phyloP scores from a whole-genome alignment of 2,797 vertebrate genomes.

The Betta splendens region DNA sequence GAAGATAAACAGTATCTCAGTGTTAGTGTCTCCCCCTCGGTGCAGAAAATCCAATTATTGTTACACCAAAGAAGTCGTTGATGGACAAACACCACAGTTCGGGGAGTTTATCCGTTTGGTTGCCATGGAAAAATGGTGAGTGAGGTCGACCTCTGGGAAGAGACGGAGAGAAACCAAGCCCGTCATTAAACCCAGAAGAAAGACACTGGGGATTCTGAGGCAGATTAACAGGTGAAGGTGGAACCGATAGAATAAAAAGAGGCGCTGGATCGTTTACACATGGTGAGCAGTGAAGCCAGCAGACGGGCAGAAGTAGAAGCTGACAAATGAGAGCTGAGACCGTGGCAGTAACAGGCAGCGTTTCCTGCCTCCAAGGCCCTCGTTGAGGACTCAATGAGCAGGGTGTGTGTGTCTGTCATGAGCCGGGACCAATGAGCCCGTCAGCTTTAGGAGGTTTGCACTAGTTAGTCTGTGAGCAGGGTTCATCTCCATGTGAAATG shows the following conservation, averaged over 20 bases:
- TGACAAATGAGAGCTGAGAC: no score
- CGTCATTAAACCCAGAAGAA: background rate
- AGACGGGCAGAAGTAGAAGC: background rate
- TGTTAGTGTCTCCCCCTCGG: background rate
- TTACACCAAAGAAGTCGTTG: background rate
- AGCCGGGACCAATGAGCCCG: conserved; percentile 1
- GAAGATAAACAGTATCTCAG: no score
- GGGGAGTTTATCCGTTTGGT: conserved; percentile 12
- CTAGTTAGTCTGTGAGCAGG: background rate
- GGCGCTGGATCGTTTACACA: conserved; percentile 13
- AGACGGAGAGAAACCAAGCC: background rate
- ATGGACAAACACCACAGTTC: background rate
- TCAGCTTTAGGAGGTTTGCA: conserved; percentile 5
- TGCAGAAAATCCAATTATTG: conserved; percentile 5
- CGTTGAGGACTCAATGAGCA: conserved; percentile 17
- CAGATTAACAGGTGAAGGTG: conserved; percentile 9
- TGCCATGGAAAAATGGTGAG: conserved; percentile 27
- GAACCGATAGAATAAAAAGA: conserved; percentile 29
- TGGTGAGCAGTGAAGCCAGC: conserved; percentile 3
- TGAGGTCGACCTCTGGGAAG: background rate
- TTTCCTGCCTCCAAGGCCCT: conserved; percentile 16
- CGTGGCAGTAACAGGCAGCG: conserved; percentile 18
- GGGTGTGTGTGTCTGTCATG: background rate
- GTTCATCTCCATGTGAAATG: conserved; percentile 9
- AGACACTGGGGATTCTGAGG: conserved; percentile 8